Evolutionary conservation across 2,888 invertebrate species (phyloP), one percentile per base, ranked within the genome.

Genomic region (Germaria angustata): DNA sequence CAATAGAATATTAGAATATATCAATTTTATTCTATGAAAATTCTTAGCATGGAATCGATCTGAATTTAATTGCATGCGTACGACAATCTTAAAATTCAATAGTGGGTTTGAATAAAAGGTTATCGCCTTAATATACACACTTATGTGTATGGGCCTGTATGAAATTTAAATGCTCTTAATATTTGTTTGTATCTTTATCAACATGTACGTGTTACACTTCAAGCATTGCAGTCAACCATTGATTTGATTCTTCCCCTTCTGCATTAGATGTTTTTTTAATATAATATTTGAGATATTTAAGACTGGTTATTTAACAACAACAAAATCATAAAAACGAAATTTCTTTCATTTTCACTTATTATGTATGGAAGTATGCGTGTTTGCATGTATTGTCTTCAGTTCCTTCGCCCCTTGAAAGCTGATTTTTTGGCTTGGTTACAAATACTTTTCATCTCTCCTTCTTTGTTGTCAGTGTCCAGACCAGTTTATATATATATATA

Each of bases 201-300:
- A 80, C 79, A 39, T 80, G 77, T 77, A 71, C 77, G 65, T 77
- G 81, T 72, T 55, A 72, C 81, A 76, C 81, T 77, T 71, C 65
- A 77, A 81, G 71, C 65, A 59, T 71, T 72, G 71, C 77, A 66
- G 61, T 6, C 65, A 46, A 24, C 44, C 55, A 77, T 72, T 71
- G 71, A 66, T 73, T 61, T 34, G 17, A 36, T 71, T 71, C 41
- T 76, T 49, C 76, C 80, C 57, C 24, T 51, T 69, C 65, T 73
- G 61, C 32, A 51, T 68, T 63, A 63, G 61, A 68, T 61, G 24
- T 63, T 51, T 36, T 11, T 51, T 22, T 51, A 24, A 32, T 34
- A 49, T 34, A 13, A 46, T 72, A 41, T 55, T 78, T 51, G 9
- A 61, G 17, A 28, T n/a, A 28, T 66, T 55, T 44, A 13, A 69